Conservation (phyloP, 2,797 vertebrate species). For the Mormyrus proboscirostris region DNA sequence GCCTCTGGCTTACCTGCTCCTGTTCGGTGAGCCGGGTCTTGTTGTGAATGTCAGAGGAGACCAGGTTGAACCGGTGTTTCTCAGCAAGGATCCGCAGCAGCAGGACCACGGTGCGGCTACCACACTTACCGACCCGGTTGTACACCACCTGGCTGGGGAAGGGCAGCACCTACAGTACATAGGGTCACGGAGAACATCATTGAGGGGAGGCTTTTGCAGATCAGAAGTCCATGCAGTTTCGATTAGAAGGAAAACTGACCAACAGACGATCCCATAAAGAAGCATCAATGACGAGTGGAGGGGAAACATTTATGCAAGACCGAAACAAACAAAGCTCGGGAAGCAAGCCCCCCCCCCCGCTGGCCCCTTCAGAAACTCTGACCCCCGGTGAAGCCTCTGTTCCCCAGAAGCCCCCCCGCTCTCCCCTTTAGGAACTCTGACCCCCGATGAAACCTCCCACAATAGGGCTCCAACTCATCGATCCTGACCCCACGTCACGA, state of each 20-base stretch:
- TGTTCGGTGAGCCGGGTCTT: conserved; percentile 93
- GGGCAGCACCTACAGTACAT: conserved; percentile 70
- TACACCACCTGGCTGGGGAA: conserved; percentile 98
- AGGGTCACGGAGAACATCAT: conserved; percentile 26
- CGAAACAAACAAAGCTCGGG: background rate
- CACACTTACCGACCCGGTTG: conserved; percentile 97
- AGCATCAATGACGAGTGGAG: background rate
- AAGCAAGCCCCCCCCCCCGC: background rate
- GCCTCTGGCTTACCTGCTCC: conserved; percentile 76
- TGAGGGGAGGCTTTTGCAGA: background rate
- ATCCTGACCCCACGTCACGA: background rate
- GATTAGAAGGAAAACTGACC: background rate
- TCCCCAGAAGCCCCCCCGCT: too few relatives aligned
- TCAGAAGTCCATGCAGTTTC: background rate
- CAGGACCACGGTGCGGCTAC: conserved; percentile 93
- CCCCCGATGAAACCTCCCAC: background rate
- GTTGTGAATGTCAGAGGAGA: conserved; percentile 97
- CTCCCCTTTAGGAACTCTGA: too few relatives aligned
- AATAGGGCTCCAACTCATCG: background rate
- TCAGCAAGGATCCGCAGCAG: conserved; percentile 86
- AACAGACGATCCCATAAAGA: background rate
- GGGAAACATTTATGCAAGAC: background rate
- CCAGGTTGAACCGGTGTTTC: conserved; percentile 86
- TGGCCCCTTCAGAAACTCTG: background rate
- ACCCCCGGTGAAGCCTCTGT: background rate